A percentile compares a stretch with the other conserved stretches of the same genome.
Evolutionary conservation across 2,797 vertebrate genomes (phyloP).

Genomic region (Semotilus atromaculatus): DNA sequence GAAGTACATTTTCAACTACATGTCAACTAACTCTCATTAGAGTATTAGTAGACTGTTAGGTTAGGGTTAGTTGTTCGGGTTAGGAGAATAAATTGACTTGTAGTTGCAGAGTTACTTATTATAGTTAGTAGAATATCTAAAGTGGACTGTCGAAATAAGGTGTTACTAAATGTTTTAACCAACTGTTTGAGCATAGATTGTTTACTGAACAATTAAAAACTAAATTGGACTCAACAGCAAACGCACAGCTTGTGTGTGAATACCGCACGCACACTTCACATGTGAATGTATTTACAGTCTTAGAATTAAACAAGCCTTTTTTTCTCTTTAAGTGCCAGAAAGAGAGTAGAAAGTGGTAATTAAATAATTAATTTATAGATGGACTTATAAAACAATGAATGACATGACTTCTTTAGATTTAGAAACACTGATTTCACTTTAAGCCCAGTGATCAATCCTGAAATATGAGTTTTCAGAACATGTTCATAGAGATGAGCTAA

Average conservation of each 20-base stretch:
- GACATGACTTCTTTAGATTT: background rate
- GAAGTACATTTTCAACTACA: too few species aligned
- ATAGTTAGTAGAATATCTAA: too few species aligned
- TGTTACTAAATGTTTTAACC: background rate
- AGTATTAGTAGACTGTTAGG: too few species aligned
- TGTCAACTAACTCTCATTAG: too few species aligned
- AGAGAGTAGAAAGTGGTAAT: background rate
- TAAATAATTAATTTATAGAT: background rate
- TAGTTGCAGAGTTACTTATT: too few species aligned
- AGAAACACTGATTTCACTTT: background rate
- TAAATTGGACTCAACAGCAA: background rate
- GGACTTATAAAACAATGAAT: too few species aligned
- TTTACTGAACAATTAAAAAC: background rate
- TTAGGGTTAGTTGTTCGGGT: too few species aligned
- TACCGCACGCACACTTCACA: background rate
- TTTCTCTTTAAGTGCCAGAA: background rate
- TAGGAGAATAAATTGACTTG: too few species aligned
- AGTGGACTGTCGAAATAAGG: too few species aligned
- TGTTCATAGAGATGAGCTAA: background rate
- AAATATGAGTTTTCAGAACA: background rate
- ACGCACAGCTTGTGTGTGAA: background rate
- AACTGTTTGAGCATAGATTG: too few species aligned
- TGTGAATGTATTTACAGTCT: background rate
- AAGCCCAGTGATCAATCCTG: background rate
- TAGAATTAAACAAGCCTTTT: too few species aligned